A percentile compares a stretch with the other conserved stretches of the same genome.
These are phyloP conservation scores for Liasis olivaceus DNA, from an alignment of 2,797 vertebrate species.

Conservation along the genomic window DNA sequence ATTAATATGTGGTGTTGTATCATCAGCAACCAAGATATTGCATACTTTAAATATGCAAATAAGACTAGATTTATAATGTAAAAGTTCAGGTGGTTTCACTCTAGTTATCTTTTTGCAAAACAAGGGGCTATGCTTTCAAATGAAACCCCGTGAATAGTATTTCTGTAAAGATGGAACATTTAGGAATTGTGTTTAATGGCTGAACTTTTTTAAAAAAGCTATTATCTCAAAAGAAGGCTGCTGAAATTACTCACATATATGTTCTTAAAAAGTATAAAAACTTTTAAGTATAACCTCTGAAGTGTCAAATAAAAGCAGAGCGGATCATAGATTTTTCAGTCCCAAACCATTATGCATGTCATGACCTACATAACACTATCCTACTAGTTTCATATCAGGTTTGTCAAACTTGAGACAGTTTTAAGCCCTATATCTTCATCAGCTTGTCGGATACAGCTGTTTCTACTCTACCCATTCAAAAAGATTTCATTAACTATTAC, in stretches of 20 bases:
- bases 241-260: constrained; percentile 78
- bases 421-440: constrained; percentile 62
- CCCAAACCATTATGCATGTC: constrained; percentile 60
- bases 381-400: constrained; percentile 56
- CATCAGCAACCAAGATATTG: constrained; percentile 38
- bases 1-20: constrained; percentile 26
- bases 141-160: constrained; percentile 58
- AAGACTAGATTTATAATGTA: constrained; percentile 48
- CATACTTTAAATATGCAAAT: constrained; percentile 48
- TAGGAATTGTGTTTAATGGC: constrained; percentile 40
- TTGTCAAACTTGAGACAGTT: constrained; percentile 62
- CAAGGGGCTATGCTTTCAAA: constrained; percentile 41
- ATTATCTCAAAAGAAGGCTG: constrained; percentile 56
- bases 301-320: constrained; percentile 69
- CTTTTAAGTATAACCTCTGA: constrained; percentile 75
- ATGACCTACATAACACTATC: constrained; percentile 62
- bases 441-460: constrained; percentile 69
- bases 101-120: constrained; percentile 47
- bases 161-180: constrained; percentile 48
- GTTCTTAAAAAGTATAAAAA: constrained; percentile 63
- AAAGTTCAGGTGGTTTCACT: constrained; percentile 55
- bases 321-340: constrained; percentile 62
- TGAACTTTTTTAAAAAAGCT: constrained; percentile 12
- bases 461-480: constrained; percentile 71
- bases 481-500: constrained; percentile 67